Conservation (phyloP, 2,797 vertebrate genomes). For the Thunnus albacares region DNA sequence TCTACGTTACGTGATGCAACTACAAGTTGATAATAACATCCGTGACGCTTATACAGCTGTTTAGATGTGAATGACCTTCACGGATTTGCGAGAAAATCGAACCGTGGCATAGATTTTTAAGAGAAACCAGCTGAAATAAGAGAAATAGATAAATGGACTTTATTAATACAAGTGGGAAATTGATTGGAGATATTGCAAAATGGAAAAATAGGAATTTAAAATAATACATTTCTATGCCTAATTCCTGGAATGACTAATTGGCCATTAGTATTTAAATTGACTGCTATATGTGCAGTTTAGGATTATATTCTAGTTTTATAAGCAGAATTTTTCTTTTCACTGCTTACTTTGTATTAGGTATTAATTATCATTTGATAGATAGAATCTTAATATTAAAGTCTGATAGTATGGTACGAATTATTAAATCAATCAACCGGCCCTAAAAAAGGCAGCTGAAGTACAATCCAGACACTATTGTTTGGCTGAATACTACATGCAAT, state of each 20-base stretch:
- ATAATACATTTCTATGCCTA: neutral
- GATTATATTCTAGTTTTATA: neutral
- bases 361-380: neutral
- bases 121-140: too few species aligned
- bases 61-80: neutral
- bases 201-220: neutral
- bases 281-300: neutral
- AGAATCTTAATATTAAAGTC: neutral
- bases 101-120: neutral
- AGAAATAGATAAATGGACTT: neutral
- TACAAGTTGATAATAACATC: neutral
- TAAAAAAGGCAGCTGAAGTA: neutral
- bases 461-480: neutral
- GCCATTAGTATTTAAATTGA: neutral
- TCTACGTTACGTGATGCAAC: slow-evolving; percentile 7
- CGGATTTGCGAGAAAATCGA: neutral
- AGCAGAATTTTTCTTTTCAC: too few species aligned
- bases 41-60: neutral
- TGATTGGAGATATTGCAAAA: neutral
- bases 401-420: too few species aligned
- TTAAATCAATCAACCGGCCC: too few species aligned
- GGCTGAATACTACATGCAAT: neutral
- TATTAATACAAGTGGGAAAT: neutral
- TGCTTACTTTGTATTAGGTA: neutral
- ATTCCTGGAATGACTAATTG: neutral